These are phyloP conservation scores for Pandemis cinnamomeana DNA, from an alignment of 2,888 invertebrate species.

Conservation along the genomic window DNA sequence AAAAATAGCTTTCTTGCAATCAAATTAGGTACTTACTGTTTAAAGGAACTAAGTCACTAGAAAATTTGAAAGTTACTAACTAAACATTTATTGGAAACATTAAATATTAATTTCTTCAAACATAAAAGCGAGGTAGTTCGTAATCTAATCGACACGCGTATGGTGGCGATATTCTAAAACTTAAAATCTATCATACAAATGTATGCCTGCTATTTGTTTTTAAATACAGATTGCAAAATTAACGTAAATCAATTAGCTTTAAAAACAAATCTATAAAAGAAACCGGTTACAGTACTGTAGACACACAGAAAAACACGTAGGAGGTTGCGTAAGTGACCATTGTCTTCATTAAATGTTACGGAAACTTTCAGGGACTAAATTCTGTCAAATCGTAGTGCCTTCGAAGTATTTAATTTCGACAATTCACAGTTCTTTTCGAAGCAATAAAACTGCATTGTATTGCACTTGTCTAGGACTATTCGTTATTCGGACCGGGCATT, in stretches of 20 bases:
- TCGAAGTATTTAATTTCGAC: slow-evolving; percentile 38
- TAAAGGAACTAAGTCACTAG: neutral
- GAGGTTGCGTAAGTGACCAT: too few relatives aligned
- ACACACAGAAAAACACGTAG: too few relatives aligned
- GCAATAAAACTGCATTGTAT: slow-evolving; percentile 59
- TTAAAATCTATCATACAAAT: too few relatives aligned
- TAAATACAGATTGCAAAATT: too few relatives aligned
- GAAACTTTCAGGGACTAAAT: neutral
- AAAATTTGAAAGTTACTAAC: neutral
- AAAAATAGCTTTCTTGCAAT: slow-evolving; percentile 23
- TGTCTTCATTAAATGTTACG: neutral
- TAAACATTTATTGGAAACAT: neutral
- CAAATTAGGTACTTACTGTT: slow-evolving; percentile 10
- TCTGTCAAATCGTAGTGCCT: neutral
- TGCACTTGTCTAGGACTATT: slow-evolving; percentile 49
- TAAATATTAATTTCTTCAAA: neutral
- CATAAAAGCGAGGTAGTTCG: too few relatives aligned
- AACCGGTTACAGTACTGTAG: too few relatives aligned
- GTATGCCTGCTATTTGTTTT: too few relatives aligned
- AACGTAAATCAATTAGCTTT: too few relatives aligned
- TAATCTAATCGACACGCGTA: too few relatives aligned
- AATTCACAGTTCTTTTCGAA: slow-evolving; percentile 48
- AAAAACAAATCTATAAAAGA: too few relatives aligned
- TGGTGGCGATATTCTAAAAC: too few relatives aligned
- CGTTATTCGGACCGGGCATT: slow-evolving; percentile 54